phyloP scores from a whole-genome alignment of 2,888 invertebrate genomes.

The Rotaria macrura region DNA sequence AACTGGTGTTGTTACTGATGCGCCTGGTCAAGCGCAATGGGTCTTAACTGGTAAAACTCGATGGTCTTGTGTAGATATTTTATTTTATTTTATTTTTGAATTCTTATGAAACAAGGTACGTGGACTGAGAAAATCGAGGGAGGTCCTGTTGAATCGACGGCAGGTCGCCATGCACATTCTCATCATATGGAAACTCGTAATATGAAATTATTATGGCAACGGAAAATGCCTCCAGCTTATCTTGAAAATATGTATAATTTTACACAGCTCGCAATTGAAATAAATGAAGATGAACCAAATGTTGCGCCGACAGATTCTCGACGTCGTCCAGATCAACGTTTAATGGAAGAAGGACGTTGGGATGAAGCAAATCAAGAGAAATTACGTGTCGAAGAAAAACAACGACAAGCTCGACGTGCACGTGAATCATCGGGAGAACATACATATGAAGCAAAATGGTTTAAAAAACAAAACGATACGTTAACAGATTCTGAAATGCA shows the following conservation, averaged over 20 bases:
- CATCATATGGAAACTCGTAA: constrained; percentile 26
- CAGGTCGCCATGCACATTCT: background rate
- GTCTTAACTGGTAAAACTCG: constrained; percentile 55
- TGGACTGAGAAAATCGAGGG: constrained; percentile 94
- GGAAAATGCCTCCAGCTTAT: constrained; percentile 45
- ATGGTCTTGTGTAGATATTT: no score
- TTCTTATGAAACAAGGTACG: constrained; percentile 55
- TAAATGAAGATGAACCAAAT: constrained; percentile 82
- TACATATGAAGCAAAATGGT: constrained; percentile 60
- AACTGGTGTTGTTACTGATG: constrained; percentile 59
- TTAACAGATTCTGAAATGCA: constrained; percentile 62
- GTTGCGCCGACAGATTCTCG: constrained; percentile 90
- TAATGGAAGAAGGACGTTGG: constrained; percentile 70
- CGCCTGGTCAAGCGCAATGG: constrained; percentile 56
- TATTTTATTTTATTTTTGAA: no score
- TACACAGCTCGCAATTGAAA: constrained; percentile 81
- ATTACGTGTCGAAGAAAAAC: constrained; percentile 81
- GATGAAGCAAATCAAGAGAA: constrained; percentile 67
- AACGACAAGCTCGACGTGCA: constrained; percentile 66
- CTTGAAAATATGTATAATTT: constrained; percentile 77
- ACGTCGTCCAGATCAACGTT: constrained; percentile 81
- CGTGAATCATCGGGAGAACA: constrained; percentile 56
- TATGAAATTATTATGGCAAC: constrained; percentile 31
- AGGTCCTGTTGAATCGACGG: constrained; percentile 60
- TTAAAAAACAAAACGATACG: constrained; percentile 66